Percentiles rank a stretch among this genome's conserved stretches.
Conservation (phyloP, 2,113 vertebrate genomes). For the Sander lucioperca region DNA sequence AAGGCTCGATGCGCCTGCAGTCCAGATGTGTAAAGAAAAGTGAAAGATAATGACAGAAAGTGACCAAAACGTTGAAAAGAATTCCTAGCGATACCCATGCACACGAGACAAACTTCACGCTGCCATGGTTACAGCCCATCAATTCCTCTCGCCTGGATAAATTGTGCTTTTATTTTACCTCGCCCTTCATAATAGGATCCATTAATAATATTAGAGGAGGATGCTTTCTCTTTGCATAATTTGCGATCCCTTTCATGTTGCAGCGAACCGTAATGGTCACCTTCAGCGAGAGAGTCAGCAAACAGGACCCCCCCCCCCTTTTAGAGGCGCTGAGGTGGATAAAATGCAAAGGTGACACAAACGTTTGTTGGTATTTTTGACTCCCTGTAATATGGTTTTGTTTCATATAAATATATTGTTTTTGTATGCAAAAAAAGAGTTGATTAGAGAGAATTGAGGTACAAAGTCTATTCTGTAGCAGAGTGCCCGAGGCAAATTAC, state of each 20-base stretch:
- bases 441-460: too few relatives aligned
- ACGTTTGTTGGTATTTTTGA: not conserved
- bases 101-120: not conserved
- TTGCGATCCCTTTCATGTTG: not conserved
- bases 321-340: not conserved
- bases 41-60: too few relatives aligned
- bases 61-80: too few relatives aligned
- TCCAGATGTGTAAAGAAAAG: too few relatives aligned
- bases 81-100: too few relatives aligned
- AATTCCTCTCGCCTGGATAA: not conserved
- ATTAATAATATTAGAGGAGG: slow-evolving; percentile 29
- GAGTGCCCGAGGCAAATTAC: too few relatives aligned
- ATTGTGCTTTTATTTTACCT: not conserved
- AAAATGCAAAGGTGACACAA: not conserved
- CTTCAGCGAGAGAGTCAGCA: not conserved
- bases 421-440: too few relatives aligned
- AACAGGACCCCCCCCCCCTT: not conserved
- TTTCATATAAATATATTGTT: not conserved
- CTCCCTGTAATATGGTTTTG: not conserved
- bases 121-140: not conserved
- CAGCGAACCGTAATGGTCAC: slow-evolving; percentile 14
- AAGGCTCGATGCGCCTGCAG: too few relatives aligned
- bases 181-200: not conserved
- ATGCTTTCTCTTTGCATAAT: slow-evolving; percentile 4
- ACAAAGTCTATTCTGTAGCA: too few relatives aligned